Evolutionary conservation across 2,888 invertebrate species (phyloP).

Genomic region (Temnothorax ravouxi): DNA sequence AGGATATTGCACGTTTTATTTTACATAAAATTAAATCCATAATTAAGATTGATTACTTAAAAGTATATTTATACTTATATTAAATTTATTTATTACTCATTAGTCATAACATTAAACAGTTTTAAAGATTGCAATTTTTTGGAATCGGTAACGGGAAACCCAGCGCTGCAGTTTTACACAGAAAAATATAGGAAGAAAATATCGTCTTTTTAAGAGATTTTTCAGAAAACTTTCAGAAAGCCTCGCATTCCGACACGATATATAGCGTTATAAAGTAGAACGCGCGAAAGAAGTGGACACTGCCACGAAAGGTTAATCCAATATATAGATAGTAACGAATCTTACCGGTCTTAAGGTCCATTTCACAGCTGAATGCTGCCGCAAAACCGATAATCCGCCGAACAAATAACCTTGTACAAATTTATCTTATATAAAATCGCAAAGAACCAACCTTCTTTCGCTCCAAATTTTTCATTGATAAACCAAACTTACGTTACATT

Average conservation of each 20-base stretch:
- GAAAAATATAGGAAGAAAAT: background rate
- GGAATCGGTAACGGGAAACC: background rate
- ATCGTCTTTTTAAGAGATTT: background rate
- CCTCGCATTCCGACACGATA: background rate
- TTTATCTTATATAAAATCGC: background rate
- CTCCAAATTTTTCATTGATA: background rate
- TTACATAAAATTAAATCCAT: no score
- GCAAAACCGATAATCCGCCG: background rate
- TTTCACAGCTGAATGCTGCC: background rate
- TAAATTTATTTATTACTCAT: background rate
- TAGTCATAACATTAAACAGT: background rate
- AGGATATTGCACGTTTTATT: no score
- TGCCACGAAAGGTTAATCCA: conserved; percentile 17
- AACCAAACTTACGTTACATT: background rate
- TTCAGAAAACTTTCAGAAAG: background rate
- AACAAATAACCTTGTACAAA: background rate
- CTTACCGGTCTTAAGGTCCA: conserved; percentile 11
- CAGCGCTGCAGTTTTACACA: background rate
- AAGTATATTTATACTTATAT: background rate
- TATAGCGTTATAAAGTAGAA: background rate
- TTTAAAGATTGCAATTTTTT: background rate
- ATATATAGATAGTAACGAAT: conserved; percentile 7
- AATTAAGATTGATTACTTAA: no score
- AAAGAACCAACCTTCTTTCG: background rate
- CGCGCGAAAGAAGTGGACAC: background rate